phyloP scores from a whole-genome alignment of 2,113 vertebrate species.

The Nycticryphes semicollaris region DNA sequence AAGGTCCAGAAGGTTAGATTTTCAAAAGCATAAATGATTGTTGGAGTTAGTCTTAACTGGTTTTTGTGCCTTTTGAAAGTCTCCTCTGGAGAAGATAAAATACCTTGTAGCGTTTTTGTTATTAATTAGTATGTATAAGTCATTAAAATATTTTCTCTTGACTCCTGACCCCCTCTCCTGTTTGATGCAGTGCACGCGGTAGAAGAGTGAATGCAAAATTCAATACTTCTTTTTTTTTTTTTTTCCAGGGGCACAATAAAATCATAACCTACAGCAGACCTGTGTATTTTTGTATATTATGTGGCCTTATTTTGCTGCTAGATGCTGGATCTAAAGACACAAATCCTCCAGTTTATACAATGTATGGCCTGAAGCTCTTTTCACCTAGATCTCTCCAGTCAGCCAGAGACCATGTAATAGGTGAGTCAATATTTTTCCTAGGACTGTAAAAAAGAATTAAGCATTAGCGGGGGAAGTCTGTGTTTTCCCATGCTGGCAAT shows the following conservation, averaged over 20 bases:
- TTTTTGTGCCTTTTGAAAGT: background rate
- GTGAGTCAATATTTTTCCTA: slow-evolving; percentile 75
- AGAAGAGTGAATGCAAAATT: background rate
- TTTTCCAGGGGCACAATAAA: slow-evolving; percentile 92
- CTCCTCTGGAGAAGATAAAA: background rate
- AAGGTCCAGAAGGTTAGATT: background rate
- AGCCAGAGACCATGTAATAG: slow-evolving; percentile 86
- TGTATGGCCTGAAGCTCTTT: slow-evolving; percentile 91
- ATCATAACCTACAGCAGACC: slow-evolving; percentile 95
- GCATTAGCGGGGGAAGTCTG: background rate
- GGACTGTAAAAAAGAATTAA: background rate
- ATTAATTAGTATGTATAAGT: background rate
- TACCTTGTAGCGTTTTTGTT: background rate
- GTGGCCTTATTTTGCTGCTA: slow-evolving; percentile 92
- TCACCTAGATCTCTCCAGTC: slow-evolving; percentile 81
- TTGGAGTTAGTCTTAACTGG: background rate
- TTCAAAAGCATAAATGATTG: background rate
- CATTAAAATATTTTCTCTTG: slow-evolving; percentile 15
- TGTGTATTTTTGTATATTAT: slow-evolving; percentile 95
- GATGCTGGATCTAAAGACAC: slow-evolving; percentile 85
- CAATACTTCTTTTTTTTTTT: background rate
- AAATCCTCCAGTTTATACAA: slow-evolving; percentile 79
- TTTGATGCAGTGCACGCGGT: background rate
- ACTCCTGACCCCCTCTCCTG: background rate
- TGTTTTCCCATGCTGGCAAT: slow-evolving; percentile 11